These are phyloP conservation scores for Vombatus ursinus DNA, from an alignment of 2,113 vertebrate genomes.

Conservation along the genomic window DNA sequence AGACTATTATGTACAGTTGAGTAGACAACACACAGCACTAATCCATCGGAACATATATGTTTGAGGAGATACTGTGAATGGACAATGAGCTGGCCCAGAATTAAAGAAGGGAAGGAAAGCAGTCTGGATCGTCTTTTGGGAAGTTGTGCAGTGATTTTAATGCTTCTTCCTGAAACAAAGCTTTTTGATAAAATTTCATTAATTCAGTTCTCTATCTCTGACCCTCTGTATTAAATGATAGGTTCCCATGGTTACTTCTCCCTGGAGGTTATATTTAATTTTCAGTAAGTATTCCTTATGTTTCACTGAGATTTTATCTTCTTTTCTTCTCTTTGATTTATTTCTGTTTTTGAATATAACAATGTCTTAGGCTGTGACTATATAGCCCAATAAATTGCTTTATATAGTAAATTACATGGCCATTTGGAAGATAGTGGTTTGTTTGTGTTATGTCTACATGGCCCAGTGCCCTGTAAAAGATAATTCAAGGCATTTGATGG, in stretches of 20 bases:
- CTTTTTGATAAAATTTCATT: background rate
- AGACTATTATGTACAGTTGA: background rate
- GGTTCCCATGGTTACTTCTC: background rate
- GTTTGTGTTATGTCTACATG: conserved; percentile 61
- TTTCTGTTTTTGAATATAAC: conserved; percentile 36
- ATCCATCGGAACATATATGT: background rate
- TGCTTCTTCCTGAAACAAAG: background rate
- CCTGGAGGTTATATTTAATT: background rate
- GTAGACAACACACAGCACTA: background rate
- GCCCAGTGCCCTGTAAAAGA: conserved; percentile 53
- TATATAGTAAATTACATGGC: conserved; percentile 39
- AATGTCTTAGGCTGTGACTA: conserved; percentile 38
- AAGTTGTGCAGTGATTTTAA: background rate
- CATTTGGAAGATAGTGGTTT: conserved; percentile 48
- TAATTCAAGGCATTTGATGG: conserved; percentile 57
- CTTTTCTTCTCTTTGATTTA: conserved; percentile 37
- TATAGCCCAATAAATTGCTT: conserved; percentile 45
- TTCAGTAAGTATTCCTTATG: background rate
- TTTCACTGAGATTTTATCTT: conserved; percentile 16
- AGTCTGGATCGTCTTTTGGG: background rate
- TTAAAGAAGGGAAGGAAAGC: background rate
- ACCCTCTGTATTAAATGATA: background rate
- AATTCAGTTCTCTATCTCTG: background rate
- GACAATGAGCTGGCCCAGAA: background rate
- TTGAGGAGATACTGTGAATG: background rate